Conservation (phyloP, 2,888 invertebrate genomes). For the Hirtodrosophila confusa region DNA sequence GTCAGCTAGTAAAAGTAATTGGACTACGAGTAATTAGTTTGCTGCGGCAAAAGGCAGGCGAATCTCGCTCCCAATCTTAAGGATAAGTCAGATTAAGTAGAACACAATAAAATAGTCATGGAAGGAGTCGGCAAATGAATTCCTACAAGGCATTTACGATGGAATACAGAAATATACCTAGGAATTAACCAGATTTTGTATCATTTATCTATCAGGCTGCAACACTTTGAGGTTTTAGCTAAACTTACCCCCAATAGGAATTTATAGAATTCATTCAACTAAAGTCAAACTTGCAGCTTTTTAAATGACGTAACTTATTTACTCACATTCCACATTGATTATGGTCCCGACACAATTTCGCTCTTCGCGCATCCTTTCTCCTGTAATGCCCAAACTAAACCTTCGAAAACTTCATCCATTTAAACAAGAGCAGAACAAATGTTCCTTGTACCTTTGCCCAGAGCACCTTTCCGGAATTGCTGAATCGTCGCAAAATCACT, state of each 20-base stretch:
- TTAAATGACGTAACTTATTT: conserved; percentile 49
- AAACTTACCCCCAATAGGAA: too few relatives aligned
- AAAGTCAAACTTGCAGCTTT: conserved; percentile 1
- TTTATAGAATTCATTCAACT: not conserved
- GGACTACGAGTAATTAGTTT: conserved; percentile 45
- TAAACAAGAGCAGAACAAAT: conserved; percentile 27
- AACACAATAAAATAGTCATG: too few relatives aligned
- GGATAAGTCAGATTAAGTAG: not conserved
- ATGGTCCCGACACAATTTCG: conserved; percentile 31
- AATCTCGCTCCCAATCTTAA: conserved; percentile 7
- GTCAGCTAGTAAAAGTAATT: conserved; percentile 37
- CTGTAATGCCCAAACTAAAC: conserved; percentile 2
- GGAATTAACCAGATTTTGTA: too few relatives aligned
- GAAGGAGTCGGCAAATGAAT: too few relatives aligned
- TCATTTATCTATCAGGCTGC: too few relatives aligned
- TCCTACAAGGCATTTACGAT: too few relatives aligned
- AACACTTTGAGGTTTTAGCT: too few relatives aligned
- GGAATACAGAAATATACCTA: too few relatives aligned
- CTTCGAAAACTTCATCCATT: conserved; percentile 36
- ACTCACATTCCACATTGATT: conserved; percentile 47
- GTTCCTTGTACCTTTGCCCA: conserved; percentile 30
- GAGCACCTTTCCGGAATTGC: conserved; percentile 56
- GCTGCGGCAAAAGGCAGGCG: conserved; percentile 6
- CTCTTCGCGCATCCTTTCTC: conserved; percentile 13
- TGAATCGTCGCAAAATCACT: conserved; percentile 78